Evolutionary conservation across 1,140 invertebrate species (phyloP), one percentile per base, ranked within the genome.

Genomic region (Limonius californicus): DNA sequence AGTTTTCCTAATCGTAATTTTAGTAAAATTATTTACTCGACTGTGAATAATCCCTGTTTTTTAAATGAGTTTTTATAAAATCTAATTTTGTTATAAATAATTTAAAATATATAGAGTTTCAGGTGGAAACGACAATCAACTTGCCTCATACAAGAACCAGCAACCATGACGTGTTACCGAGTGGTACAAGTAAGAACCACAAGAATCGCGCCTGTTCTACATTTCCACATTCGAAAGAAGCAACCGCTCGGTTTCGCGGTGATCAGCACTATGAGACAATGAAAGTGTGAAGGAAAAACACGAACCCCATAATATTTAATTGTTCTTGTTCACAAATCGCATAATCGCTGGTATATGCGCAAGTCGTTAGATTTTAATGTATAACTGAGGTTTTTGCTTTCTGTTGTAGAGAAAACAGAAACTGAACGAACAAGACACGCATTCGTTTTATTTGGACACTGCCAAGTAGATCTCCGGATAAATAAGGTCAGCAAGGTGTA

Each of bases 151-250:
- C 20, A 55, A 32, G 27, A 55, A 55, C 54, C 18, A 55, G 54
- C 27, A 27, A 55, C 54, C 54, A 57, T 43, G 39, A 57, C 27
- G 32, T 42, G 56, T 57, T 57, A 57, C 56, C 12, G 56, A 39
- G 23, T 57, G 56, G 56, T 57, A 57, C 56, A 43, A 57, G 56
- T 57, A 55, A 55, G 27, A 55, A 55, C 54, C 54, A 55, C 54
- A 55, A 55, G 54, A 50, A 50, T 4, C 9, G n/a, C 3, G 27
- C 30, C 30, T 27, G 56, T 23, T 39, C 56, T 57, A 57, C 27
- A 57, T 57, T 57, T 57, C 14, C 18, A 20, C 3, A 9, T 16
- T 16, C 8, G n/a, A 8, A 16, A 15, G 16, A 50, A 50, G 39
- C 2, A 57, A 9, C 56, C 56, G 56, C 56, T 42, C 14, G 1